Conservation (phyloP, 2,113 vertebrate species). For the Dolichallabes microphthalmus region DNA sequence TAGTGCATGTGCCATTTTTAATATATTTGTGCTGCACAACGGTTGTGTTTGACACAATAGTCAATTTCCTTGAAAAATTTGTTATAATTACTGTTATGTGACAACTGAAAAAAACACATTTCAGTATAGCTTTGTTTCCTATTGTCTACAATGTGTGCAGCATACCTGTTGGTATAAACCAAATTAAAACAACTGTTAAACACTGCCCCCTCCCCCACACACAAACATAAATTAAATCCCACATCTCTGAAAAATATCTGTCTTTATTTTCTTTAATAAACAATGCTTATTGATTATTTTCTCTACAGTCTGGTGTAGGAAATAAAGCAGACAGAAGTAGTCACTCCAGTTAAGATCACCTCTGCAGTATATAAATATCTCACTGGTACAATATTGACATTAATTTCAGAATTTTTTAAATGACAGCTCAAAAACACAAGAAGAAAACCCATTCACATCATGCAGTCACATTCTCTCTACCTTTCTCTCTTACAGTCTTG, state of each 20-base stretch:
- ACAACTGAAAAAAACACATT: not conserved
- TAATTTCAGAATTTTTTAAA: slow-evolving; percentile 59
- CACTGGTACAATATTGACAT: slow-evolving; percentile 64
- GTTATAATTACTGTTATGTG: not conserved
- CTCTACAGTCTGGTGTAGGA: slow-evolving; percentile 60
- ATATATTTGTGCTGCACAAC: not conserved
- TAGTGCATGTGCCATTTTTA: not conserved
- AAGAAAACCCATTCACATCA: slow-evolving; percentile 55
- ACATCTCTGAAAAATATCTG: slow-evolving; percentile 69
- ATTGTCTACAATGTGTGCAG: not conserved
- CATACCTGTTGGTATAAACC: not conserved
- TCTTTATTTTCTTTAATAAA: slow-evolving; percentile 74
- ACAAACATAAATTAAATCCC: not conserved
- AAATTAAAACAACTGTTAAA: not conserved
- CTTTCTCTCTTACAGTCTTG: slow-evolving; percentile 46
- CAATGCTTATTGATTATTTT: slow-evolving; percentile 67
- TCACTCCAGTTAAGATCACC: slow-evolving; percentile 62
- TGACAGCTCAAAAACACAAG: slow-evolving; percentile 49
- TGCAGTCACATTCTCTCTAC: slow-evolving; percentile 55
- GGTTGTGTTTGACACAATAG: not conserved
- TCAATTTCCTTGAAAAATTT: not conserved
- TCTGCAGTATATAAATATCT: slow-evolving; percentile 74
- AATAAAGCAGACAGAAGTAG: slow-evolving; percentile 53
- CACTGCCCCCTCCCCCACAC: not conserved
- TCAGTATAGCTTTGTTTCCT: not conserved